Evolutionary conservation across 2,113 vertebrate genomes (phyloP), one percentile per base, ranked within the genome.

Genomic region (Lynx canadensis): DNA sequence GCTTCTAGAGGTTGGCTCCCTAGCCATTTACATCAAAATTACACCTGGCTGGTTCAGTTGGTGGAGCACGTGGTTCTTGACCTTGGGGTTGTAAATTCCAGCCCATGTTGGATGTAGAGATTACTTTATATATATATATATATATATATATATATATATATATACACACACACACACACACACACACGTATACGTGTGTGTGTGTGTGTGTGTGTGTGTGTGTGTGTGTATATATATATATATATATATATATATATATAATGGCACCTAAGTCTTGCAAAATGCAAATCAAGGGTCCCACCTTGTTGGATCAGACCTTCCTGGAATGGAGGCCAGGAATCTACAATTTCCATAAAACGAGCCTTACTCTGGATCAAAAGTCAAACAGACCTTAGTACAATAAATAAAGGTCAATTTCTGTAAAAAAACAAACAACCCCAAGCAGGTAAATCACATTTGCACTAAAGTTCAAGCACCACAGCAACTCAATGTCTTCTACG

Each of bases 321-420:
- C 4, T 82, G 41, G 10, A n/a, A 9, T 15, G 13, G 7, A 8
- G 38, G 8, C 16, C 52, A 36, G 52, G 60, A 55, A 76, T 78
- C 60, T 52, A 31, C 33, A 63, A 55, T 69, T 94, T 69, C 41
- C 68, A 19, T 76, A 76, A 76, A 95, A 38, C 8, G 36, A 60
- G 38, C 98, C 98, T 98, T 99, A 98, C 98, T 99, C 99, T 99
- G 99, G 99, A 99, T 99, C 97, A 98, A 99, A 98, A 98, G 99
- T 99, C 98, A 98, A 98, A 98, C 98, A 99, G 98, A 99, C 98
- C 98, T 98, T 99, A 99, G 99, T 98, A 99, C 98, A 98, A 99
- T 98, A 97, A 99, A 99, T 99, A 99, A 99, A 99, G 99, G 98
- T 99, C 99, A 99, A 98, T 99, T 99, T 99, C 99, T 99, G 91